A percentile compares a stretch with the other conserved stretches of the same genome.
phyloP scores from a whole-genome alignment of 2,888 invertebrate genomes.

The Unio pictorum region DNA sequence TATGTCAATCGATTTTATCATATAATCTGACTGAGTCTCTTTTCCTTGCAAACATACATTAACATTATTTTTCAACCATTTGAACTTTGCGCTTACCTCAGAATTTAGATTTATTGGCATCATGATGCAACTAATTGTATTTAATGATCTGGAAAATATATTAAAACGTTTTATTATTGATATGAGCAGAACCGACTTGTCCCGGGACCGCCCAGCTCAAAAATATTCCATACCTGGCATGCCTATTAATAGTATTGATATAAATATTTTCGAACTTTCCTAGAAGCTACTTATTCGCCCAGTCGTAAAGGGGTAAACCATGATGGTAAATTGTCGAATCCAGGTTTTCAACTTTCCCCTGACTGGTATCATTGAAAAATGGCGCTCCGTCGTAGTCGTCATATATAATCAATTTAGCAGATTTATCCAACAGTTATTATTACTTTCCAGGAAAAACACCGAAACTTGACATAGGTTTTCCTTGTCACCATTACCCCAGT shows the following conservation, averaged over 20 bases:
- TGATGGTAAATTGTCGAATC: slow-evolving; percentile 34
- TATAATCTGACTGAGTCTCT: no score
- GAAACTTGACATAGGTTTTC: no score
- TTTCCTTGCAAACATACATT: no score
- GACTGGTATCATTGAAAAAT: no score
- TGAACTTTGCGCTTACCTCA: slow-evolving; percentile 6
- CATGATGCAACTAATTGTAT: slow-evolving; percentile 9
- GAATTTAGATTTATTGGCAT: slow-evolving; percentile 7
- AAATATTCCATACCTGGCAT: slow-evolving; percentile 32
- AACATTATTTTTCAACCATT: background rate
- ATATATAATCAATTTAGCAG: no score
- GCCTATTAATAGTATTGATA: slow-evolving; percentile 33
- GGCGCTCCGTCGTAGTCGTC: no score
- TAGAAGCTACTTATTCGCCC: slow-evolving; percentile 37
- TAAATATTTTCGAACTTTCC: slow-evolving; percentile 24
- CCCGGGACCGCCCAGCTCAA: slow-evolving; percentile 39
- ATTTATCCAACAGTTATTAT: no score
- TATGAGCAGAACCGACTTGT: slow-evolving; percentile 33
- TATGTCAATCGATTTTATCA: no score
- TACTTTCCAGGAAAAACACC: no score
- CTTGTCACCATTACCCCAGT: no score
- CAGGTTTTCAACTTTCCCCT: no score
- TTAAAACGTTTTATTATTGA: slow-evolving; percentile 28
- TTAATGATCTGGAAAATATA: slow-evolving; percentile 17
- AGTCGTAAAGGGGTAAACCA: slow-evolving; percentile 35